Conservation (phyloP, 2,113 vertebrate species). For the Vanacampus margaritifer region DNA sequence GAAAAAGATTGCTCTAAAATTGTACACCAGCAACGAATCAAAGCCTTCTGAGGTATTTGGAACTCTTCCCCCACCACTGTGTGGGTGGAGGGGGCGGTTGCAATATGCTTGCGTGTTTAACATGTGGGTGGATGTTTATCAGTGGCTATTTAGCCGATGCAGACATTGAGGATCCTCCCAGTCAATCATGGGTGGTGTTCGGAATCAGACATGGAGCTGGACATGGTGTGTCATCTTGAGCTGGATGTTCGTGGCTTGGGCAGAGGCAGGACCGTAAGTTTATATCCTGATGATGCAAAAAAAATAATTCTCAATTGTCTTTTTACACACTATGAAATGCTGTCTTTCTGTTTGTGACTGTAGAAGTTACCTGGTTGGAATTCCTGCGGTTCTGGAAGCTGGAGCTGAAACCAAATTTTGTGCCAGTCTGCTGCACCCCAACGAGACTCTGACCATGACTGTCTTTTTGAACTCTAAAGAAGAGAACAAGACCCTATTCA, state of each 20-base stretch:
- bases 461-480: slow-evolving; percentile 40
- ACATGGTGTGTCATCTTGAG: slow-evolving; percentile 40
- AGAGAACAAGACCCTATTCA: slow-evolving; percentile 11
- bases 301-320: neutral
- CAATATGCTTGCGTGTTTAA: neutral
- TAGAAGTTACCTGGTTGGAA: slow-evolving; percentile 57
- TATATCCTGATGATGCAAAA: neutral
- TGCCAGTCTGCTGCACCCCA: slow-evolving; percentile 54
- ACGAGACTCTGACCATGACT: slow-evolving; percentile 52
- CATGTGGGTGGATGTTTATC: neutral
- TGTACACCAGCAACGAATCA: no score
- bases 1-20: no score
- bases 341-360: slow-evolving; percentile 2
- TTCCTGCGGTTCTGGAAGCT: slow-evolving; percentile 64
- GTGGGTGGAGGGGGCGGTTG: neutral
- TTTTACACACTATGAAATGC: neutral
- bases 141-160: slow-evolving; percentile 34
- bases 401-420: slow-evolving; percentile 59
- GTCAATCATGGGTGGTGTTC: slow-evolving; percentile 48
- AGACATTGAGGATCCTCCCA: slow-evolving; percentile 2
- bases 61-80: no score
- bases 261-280: slow-evolving; percentile 53
- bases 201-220: slow-evolving; percentile 35
- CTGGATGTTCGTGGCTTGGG: slow-evolving; percentile 20
- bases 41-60: no score